Conservation (phyloP, 2,797 vertebrate genomes). For the Chelon labrosus region DNA sequence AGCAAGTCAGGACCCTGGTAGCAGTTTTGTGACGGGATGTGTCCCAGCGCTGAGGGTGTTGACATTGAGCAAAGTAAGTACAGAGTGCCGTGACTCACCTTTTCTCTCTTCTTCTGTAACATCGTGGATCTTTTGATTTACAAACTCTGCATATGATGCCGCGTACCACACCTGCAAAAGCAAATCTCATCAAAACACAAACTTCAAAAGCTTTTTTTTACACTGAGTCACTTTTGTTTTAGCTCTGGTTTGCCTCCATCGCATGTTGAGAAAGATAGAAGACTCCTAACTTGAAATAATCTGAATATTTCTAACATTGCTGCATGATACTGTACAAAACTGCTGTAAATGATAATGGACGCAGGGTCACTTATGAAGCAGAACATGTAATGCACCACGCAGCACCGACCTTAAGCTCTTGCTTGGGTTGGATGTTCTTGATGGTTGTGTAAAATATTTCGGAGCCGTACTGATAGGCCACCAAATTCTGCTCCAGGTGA, state of each 20-base stretch:
- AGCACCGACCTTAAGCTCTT: slow-evolving; percentile 93
- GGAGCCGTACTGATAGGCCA: slow-evolving; percentile 97
- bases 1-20: neutral
- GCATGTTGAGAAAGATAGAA: too few relatives aligned
- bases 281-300: too few relatives aligned
- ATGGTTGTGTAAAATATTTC: slow-evolving; percentile 98
- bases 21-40: too few relatives aligned
- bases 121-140: slow-evolving; percentile 95
- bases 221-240: neutral
- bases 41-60: too few relatives aligned
- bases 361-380: neutral
- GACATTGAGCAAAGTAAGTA: too few relatives aligned
- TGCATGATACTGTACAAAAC: neutral
- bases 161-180: slow-evolving; percentile 95
- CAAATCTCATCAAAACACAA: slow-evolving; percentile 2
- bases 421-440: slow-evolving; percentile 97
- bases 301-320: neutral
- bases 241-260: neutral
- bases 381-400: neutral
- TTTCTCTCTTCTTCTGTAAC: slow-evolving; percentile 98
- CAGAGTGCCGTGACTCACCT: slow-evolving; percentile 79
- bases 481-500: slow-evolving; percentile 97
- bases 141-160: slow-evolving; percentile 96
- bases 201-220: neutral
- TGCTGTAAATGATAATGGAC: neutral